Evolutionary conservation across 1,140 invertebrate species (phyloP), one percentile per base, ranked within the genome.

Genomic region (Spodoptera frugiperda): DNA sequence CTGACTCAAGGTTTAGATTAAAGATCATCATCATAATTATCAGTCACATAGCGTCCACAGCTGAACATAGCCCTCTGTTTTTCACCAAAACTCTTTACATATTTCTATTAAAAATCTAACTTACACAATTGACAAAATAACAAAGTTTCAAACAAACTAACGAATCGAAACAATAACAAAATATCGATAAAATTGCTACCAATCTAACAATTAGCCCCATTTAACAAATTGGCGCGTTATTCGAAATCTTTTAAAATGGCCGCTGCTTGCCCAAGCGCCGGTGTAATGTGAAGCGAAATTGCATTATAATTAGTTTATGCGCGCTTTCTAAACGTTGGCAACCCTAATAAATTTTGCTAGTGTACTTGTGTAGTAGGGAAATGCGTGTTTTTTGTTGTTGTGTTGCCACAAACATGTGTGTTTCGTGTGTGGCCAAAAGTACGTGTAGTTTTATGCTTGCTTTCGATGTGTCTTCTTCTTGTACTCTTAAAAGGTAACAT

Each of bases 311-410:
- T 78, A 76, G 67, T 79, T 74, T 75, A 71, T 77, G 61, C 73
- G 72, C 81, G 78, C 78, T 82, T 82, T 82, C 81, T 82, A 80
- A 82, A 75, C 49, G 59, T 78, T 75, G 44, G 51, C 72, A 81
- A 78, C 65, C 65, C 67, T 77, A 81, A 76, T 72, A 71, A 78
- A 76, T 75, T 77, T 67, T 61, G 68, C 19, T 12, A 55, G 17
- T 14, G 51, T 39, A 70, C 15, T 70, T 67, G 14, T 44, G 21
- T 25, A 71, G 25, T 71, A 76, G 65, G 51, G 33, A 67, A 67
- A 55, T 76, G 59, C 21, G 30, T 33, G 65, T 12, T 75, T 49
- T 71, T 72, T 48, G 39, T 72, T 44, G 17, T 30, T 6, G 12
- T 10, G 14, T 51, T 49, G 48, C 6, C 25, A 15, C 25, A n/a